Conservation (phyloP, 2,113 vertebrate species). For the Thunnus maccoyii region DNA sequence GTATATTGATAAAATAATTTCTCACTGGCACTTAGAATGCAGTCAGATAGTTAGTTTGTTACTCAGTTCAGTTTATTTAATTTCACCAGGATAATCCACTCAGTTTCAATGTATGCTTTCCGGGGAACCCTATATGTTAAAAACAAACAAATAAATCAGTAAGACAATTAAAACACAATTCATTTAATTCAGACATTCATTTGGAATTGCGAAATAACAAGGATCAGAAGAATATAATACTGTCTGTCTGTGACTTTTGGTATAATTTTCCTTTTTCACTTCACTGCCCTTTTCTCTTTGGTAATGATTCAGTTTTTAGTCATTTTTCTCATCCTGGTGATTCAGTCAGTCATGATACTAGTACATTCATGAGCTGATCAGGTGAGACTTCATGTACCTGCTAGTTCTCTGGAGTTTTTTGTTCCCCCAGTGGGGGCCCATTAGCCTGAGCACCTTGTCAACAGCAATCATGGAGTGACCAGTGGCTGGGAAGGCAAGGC, state of each 20-base stretch:
- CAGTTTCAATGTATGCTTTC: neutral
- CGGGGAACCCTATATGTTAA: neutral
- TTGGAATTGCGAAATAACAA: neutral
- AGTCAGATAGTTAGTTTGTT: neutral
- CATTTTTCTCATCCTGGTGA: slow-evolving; percentile 4
- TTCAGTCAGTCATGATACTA: neutral
- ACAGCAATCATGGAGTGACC: slow-evolving; percentile 54
- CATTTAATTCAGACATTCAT: neutral
- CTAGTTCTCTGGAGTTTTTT: slow-evolving; percentile 46
- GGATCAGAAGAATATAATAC: neutral
- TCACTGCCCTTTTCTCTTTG: neutral
- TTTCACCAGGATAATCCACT: neutral
- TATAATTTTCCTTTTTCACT: slow-evolving; percentile 9
- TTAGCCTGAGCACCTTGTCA: slow-evolving; percentile 60
- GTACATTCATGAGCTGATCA: slow-evolving; percentile 35
- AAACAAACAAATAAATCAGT: neutral
- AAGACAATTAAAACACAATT: neutral
- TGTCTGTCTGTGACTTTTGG: slow-evolving; percentile 6
- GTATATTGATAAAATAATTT: neutral
- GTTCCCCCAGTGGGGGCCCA: slow-evolving; percentile 55
- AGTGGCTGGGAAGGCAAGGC: slow-evolving; percentile 21
- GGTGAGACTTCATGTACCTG: slow-evolving; percentile 36
- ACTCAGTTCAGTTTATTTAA: neutral
- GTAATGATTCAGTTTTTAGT: slow-evolving; percentile 13
- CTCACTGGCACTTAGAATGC: neutral